A percentile compares a stretch with the other conserved stretches of the same genome.
Conservation (phyloP, 2,113 vertebrate species). For the Laticauda laticaudata region DNA sequence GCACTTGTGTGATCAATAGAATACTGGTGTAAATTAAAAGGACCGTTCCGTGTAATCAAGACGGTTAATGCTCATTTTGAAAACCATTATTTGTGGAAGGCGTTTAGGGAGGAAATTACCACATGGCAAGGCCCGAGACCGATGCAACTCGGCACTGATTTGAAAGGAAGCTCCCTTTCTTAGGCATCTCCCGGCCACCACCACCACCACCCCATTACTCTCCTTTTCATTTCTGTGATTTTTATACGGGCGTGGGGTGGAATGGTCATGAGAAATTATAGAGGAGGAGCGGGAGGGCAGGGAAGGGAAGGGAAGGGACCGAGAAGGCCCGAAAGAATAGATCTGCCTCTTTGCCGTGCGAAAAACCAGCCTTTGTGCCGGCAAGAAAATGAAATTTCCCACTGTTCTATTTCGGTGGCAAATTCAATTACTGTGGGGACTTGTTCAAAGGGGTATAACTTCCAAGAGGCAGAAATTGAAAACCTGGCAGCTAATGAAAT, state of each 20-base stretch:
- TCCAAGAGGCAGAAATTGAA: conserved; percentile 98
- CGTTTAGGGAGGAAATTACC: conserved; percentile 92
- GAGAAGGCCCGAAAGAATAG: conserved; percentile 57
- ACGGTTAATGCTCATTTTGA: conserved; percentile 99
- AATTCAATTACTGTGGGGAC: conserved; percentile 99
- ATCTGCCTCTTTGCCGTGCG: conserved; percentile 46
- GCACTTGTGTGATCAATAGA: conserved; percentile 99
- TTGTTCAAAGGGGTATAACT: conserved; percentile 95
- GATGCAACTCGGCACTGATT: conserved; percentile 75
- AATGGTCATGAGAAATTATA: conserved; percentile 50
- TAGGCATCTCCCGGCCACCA: not conserved
- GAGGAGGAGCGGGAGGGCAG: conserved; percentile 1
- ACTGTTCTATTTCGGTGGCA: conserved; percentile 97
- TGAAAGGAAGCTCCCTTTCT: conserved; percentile 64
- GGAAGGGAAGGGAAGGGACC: not conserved
- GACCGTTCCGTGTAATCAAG: conserved; percentile 98
- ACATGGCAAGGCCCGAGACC: conserved; percentile 72
- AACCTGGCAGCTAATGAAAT: conserved; percentile 94
- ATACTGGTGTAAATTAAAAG: conserved; percentile 99
- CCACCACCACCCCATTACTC: too few species aligned
- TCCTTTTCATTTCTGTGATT: not conserved
- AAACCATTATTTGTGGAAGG: conserved; percentile 99
- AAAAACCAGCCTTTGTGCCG: conserved; percentile 63
- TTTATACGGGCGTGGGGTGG: conserved; percentile 28
- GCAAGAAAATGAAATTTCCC: conserved; percentile 97